Percentiles rank a stretch among this genome's conserved stretches.
Conservation (phyloP, 2,113 vertebrate species). For the Aptenodytes patagonicus region DNA sequence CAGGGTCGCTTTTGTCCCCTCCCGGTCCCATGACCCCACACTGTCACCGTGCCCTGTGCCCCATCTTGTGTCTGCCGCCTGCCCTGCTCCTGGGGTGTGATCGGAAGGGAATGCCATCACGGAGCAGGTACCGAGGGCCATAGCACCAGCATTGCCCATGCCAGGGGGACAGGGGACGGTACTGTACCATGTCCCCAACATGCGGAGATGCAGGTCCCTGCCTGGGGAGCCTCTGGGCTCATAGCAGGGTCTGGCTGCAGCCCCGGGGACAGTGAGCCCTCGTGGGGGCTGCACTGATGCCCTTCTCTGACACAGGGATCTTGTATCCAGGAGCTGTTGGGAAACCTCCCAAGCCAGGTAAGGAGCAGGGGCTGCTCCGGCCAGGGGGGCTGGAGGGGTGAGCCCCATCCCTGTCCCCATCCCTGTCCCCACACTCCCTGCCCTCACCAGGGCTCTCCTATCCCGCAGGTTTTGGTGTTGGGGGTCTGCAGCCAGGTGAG, state of each 20-base stretch:
- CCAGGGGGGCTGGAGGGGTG: not conserved
- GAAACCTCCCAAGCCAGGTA: slow-evolving; percentile 71
- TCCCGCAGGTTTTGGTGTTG: not conserved
- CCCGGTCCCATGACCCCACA: not conserved
- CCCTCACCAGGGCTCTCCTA: not conserved
- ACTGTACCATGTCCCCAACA: rapidly evolving
- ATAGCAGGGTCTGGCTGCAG: not conserved
- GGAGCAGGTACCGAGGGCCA: not conserved
- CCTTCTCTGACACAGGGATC: not conserved
- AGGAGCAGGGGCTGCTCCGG: not conserved
- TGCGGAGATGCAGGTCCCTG: not conserved
- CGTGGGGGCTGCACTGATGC: not conserved
- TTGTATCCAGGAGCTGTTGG: slow-evolving; percentile 48
- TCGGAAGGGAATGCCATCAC: not conserved
- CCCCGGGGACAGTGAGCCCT: rapidly evolving
- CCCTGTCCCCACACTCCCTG: not conserved
- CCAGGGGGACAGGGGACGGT: not conserved
- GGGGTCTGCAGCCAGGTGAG: slow-evolving; percentile 34
- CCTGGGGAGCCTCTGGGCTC: not conserved
- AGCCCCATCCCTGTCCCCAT: not conserved
- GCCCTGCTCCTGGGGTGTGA: not conserved
- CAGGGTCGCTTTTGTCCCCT: not conserved
- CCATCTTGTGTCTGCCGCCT: not conserved
- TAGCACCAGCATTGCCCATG: not conserved
- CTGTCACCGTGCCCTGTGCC: not conserved